Conservation (phyloP, 1,140 invertebrate species). For the Drosophila repletoides region DNA sequence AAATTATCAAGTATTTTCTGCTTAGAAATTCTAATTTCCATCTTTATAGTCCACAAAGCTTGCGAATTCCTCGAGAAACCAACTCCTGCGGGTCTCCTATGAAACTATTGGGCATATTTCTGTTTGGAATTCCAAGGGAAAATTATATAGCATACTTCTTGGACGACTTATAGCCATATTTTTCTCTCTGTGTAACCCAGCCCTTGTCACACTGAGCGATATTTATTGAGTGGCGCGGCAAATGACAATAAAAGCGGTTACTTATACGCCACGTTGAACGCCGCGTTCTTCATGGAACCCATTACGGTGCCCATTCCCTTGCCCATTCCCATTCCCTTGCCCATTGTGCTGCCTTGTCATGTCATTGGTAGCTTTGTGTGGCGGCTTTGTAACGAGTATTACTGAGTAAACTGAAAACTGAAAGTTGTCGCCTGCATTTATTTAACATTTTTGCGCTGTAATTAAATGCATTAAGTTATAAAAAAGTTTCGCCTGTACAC, state of each 20-base stretch:
- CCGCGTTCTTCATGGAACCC: conserved; percentile 2
- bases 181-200: not conserved
- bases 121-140: no score
- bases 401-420: no score
- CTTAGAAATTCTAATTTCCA: no score
- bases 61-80: no score
- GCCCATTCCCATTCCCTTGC: not conserved
- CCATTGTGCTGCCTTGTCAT: conserved; percentile 23
- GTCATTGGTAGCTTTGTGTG: conserved; percentile 29
- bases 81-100: no score
- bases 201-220: not conserved
- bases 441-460: conserved; percentile 13
- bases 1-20: no score
- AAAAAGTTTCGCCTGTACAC: not conserved
- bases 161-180: no score
- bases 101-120: no score
- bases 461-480: conserved; percentile 35
- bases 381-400: conserved; percentile 11
- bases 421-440: conserved; percentile 11
- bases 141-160: no score
- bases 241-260: conserved; percentile 68
- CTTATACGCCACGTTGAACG: conserved; percentile 65
- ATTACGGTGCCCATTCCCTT: not conserved
- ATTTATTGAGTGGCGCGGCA: conserved; percentile 48
- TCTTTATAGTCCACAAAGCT: no score